Conservation (phyloP, 1,140 invertebrate genomes). For the Capitella teleta region DNA sequence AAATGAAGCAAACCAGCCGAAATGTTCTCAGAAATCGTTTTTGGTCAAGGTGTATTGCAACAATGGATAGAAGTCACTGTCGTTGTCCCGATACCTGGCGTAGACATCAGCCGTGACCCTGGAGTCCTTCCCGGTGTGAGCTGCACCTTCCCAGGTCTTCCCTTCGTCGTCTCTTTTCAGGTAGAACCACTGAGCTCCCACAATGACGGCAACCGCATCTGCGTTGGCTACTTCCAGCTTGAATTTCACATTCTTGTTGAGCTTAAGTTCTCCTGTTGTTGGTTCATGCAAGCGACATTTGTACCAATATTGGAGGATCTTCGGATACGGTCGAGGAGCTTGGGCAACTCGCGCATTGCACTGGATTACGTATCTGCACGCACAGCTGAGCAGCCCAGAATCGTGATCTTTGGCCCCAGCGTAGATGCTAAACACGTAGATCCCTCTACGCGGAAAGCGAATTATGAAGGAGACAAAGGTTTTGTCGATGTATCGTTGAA, state of each 20-base stretch:
- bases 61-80: constrained; percentile 4
- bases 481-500: not conserved
- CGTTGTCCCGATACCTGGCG: not conserved
- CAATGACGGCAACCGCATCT: constrained; percentile 4
- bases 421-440: constrained; percentile 8
- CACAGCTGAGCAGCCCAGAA: not conserved
- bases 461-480: constrained; percentile 1
- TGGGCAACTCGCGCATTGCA: not conserved
- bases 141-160: not conserved
- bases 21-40: no score
- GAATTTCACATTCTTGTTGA: constrained; percentile 5
- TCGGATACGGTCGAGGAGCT: not conserved
- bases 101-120: constrained; percentile 1
- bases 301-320: constrained; percentile 3
- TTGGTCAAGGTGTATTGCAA: no score
- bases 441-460: constrained; percentile 3
- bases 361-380: constrained; percentile 6
- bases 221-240: constrained; percentile 7
- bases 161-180: not conserved
- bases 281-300: constrained; percentile 5
- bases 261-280: not conserved
- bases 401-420: not conserved
- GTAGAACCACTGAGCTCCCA: constrained; percentile 4
- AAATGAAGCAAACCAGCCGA: no score
- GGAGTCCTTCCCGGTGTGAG: not conserved